Base-by-base conservation (phyloP, 2,113 vertebrate species). In the Eira barbara region DNA sequence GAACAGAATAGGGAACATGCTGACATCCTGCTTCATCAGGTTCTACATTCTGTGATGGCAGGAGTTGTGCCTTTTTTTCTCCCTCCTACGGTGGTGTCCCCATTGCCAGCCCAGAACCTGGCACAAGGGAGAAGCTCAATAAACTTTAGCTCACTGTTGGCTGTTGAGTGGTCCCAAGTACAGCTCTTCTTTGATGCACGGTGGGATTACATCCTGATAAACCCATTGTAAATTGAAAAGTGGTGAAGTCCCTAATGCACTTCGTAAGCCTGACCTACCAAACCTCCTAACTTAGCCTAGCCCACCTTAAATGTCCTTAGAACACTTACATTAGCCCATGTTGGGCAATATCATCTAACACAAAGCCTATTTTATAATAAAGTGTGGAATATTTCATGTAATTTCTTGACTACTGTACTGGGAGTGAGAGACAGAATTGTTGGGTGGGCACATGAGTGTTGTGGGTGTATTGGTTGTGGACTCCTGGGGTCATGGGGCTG, bases 41-140 rank as follows among this genome's bases (percentile, higher is more conserved):
- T 84, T 39, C 21, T 25, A 4, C 25, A 13, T 76, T 93, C 76
- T 15, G 11, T 20, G 13, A 57, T 3, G 20, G 34, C 36, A 47
- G 55, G 31, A 59, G 4, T 34, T 21, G 61, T 42, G 1, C 11
- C 21, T 25, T 57, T 21, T 27, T 27, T 9, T 8, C 25, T 1
- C 1, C 0, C 14, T 23, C 10, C 14, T 8, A 0, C 39, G 63
- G 47, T 23, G 7, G 31, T 61, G 39, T 15, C 11, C 45, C 27
- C n/a, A 14, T 23, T 63, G 18, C 45, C 34, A 31, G 12, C 36
- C 80, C 2, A 49, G 55, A 17, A 4, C 39, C 13, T 23, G 7
- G 76, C 31, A n/a, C 4, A 18, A n/a, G 45, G n/a, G 10, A 89
- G 89, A 78, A 83, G 31, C 29, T 80, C 31, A 34, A 7, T 57